Percentiles rank a stretch among this genome's conserved stretches.
Conservation (phyloP, 2,113 vertebrate genomes). For the Larimichthys crocea region DNA sequence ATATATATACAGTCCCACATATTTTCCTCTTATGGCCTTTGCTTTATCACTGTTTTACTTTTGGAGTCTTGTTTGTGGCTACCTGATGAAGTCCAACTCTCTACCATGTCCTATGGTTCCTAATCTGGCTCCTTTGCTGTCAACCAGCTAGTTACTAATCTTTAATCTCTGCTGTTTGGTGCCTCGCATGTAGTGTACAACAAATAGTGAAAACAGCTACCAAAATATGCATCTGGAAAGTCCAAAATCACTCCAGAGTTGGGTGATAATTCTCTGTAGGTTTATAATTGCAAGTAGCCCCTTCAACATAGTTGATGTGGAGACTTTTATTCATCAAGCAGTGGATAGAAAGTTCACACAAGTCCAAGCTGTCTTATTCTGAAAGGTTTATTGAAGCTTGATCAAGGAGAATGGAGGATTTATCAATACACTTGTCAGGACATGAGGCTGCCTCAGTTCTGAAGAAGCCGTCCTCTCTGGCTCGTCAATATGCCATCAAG, state of each 20-base stretch:
- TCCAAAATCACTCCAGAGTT: neutral
- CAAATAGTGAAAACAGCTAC: constrained; percentile 19
- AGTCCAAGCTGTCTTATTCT: too few relatives aligned
- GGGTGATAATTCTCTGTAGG: neutral
- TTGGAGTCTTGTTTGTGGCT: neutral
- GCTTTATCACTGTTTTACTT: neutral
- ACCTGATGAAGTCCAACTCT: too few relatives aligned
- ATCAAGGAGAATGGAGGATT: too few relatives aligned
- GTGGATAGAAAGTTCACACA: too few relatives aligned
- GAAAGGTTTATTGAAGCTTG: too few relatives aligned
- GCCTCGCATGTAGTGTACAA: neutral
- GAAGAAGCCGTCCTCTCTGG: too few relatives aligned
- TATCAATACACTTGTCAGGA: too few relatives aligned
- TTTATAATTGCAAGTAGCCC: neutral
- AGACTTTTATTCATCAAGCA: too few relatives aligned
- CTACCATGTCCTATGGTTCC: neutral
- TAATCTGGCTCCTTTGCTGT: neutral
- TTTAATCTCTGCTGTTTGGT: constrained; percentile 12
- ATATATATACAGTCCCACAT: too few relatives aligned
- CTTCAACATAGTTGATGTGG: neutral
- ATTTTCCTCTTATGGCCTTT: too few relatives aligned
- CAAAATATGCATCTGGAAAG: neutral
- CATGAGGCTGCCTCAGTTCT: too few relatives aligned
- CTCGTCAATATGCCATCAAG: too few relatives aligned
- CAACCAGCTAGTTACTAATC: constrained; percentile 3